These are phyloP conservation scores for Lasioglossum figueresi DNA, from an alignment of 2,888 invertebrate genomes.

Conservation along the genomic window DNA sequence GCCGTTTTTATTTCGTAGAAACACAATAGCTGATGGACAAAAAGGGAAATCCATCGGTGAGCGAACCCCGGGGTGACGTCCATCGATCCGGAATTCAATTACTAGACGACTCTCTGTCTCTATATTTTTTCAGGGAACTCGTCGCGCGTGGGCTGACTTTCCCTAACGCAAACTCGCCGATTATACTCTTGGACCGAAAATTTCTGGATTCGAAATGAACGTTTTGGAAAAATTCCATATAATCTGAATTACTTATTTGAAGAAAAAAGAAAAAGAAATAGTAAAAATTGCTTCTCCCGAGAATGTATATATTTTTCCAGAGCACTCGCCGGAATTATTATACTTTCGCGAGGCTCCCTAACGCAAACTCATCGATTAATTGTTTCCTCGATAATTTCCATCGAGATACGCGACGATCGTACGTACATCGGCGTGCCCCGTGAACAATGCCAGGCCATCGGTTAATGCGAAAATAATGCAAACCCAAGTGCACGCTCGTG, in stretches of 20 bases:
- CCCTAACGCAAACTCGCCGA: neutral
- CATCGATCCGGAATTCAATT: constrained; percentile 46
- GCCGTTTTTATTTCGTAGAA: neutral
- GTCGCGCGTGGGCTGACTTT: neutral
- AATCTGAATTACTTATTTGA: too few species aligned
- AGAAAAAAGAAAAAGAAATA: too few species aligned
- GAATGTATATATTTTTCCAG: neutral
- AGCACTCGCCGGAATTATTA: neutral
- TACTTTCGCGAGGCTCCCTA: constrained; percentile 2
- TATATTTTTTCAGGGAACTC: neutral
- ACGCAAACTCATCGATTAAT: constrained; percentile 41
- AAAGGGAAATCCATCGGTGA: constrained; percentile 2
- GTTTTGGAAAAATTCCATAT: too few species aligned
- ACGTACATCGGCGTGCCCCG: neutral
- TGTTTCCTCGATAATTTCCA: constrained; percentile 32
- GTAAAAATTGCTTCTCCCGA: too few species aligned
- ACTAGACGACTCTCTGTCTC: constrained; percentile 9
- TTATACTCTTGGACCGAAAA: neutral
- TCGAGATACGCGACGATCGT: neutral
- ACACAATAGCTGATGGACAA: constrained; percentile 1
- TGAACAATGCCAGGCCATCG: constrained; percentile 24
- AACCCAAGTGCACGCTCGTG: constrained; percentile 31
- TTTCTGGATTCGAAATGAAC: too few species aligned
- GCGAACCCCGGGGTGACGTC: neutral
- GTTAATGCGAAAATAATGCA: constrained; percentile 51